phyloP scores from a whole-genome alignment of 1,140 invertebrate genomes.

The Drosophila eugracilis region DNA sequence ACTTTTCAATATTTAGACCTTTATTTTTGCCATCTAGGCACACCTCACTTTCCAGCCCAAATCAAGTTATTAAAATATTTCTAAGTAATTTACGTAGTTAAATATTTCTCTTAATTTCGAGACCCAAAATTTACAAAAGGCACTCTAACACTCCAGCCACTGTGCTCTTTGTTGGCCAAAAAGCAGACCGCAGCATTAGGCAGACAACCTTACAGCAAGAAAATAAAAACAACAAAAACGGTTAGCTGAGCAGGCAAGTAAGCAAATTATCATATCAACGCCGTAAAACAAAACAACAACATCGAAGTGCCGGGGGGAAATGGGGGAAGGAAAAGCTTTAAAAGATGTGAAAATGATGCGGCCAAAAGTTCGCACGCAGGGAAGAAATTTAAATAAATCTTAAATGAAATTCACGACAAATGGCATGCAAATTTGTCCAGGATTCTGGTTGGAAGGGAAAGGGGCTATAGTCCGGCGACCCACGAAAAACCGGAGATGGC shows the following conservation, averaged over 20 bases:
- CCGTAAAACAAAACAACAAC: slow-evolving; percentile 58
- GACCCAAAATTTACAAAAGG: not conserved
- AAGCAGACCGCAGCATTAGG: slow-evolving; percentile 46
- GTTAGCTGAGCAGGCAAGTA: slow-evolving; percentile 45
- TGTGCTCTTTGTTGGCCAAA: slow-evolving; percentile 32
- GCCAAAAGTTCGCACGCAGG: slow-evolving; percentile 40
- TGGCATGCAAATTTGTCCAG: slow-evolving; percentile 68
- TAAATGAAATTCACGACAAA: slow-evolving; percentile 75
- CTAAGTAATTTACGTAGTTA: not conserved
- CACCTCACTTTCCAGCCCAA: too few relatives aligned
- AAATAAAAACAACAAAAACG: slow-evolving; percentile 29
- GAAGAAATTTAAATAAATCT: slow-evolving; percentile 75
- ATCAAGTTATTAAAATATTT: not conserved
- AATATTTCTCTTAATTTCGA: not conserved
- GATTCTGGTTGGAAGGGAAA: not conserved
- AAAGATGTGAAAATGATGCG: slow-evolving; percentile 67
- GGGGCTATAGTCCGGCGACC: slow-evolving; percentile 8
- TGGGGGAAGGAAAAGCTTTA: slow-evolving; percentile 12
- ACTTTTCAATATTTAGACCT: not conserved
- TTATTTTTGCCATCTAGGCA: not conserved
- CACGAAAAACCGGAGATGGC: slow-evolving; percentile 56
- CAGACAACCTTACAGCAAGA: too few relatives aligned
- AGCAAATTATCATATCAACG: slow-evolving; percentile 73
- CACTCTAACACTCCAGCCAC: not conserved
- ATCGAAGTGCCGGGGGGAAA: not conserved